Evolutionary conservation across 30 jellyfish, hydroid and myxozoan species (phyloP).

Genomic region (Hydractinia echinata): DNA sequence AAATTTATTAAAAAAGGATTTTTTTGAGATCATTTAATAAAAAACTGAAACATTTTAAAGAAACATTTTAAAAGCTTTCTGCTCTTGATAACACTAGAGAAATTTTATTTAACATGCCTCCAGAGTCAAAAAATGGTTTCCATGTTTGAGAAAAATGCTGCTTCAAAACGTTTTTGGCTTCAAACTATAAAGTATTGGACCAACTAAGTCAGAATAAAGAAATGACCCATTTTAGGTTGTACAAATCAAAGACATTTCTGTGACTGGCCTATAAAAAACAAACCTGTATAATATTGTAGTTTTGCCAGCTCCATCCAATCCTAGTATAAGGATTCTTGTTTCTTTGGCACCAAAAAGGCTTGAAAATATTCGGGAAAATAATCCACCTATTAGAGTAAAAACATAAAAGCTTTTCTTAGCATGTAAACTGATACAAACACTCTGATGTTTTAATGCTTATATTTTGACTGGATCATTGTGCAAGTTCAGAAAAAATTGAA

Average conservation of each 20-base stretch:
- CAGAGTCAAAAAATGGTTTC: neutral
- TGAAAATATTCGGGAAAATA: conserved; percentile 78
- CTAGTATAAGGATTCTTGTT: conserved; percentile 74
- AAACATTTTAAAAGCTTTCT: too few species aligned
- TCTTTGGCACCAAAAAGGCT: conserved; percentile 88
- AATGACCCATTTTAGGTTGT: neutral
- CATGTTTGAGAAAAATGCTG: too few species aligned
- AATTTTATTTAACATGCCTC: neutral
- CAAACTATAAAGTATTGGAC: neutral
- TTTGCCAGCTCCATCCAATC: conserved; percentile 98
- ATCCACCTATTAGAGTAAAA: conserved; percentile 46
- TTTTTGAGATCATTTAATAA: too few species aligned
- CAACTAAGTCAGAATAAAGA: neutral
- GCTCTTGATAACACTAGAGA: neutral
- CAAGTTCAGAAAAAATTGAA: too few species aligned
- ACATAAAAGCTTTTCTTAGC: neutral
- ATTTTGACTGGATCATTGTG: too few species aligned
- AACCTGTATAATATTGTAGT: conserved; percentile 89
- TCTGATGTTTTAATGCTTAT: too few species aligned
- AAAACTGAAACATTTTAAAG: too few species aligned
- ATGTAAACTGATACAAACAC: too few species aligned
- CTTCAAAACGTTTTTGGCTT: too few species aligned
- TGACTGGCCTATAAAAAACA: neutral
- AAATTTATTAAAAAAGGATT: too few species aligned
- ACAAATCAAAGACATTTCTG: neutral